Evolutionary conservation across 2,797 vertebrate species (phyloP), one percentile per base, ranked within the genome.

Genomic region (Scyliorhinus canicula): DNA sequence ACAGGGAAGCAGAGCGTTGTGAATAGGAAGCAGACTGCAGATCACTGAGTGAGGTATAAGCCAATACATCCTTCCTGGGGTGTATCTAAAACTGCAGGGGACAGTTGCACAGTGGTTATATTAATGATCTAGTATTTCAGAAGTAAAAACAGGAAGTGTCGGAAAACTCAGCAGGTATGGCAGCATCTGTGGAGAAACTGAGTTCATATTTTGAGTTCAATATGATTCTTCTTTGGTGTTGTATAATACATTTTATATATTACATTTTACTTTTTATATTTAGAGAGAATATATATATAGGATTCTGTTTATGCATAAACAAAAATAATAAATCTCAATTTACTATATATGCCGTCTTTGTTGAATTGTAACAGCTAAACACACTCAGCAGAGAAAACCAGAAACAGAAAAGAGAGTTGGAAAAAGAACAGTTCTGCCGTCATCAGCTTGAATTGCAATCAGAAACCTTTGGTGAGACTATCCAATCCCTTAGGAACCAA

Each of bases 381-480:
- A 95, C 96, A 95, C 96, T 97, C 95, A 96, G 96, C 88, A 90
- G 95, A 95, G 97, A 98, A 96, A 97, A 97, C 95, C 95, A 96
- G 95, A 95, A 65, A 77, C 95, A 97, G 96, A 96, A 96, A 96
- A 95, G 96, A 96, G 96, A 96, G 96, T 96, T 97, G 95, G 96
- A 97, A 95, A 96, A 97, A 95, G 96, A 97, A 95, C 96, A 96
- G 96, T 96, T 96, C 95, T 88, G 95, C 71, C 95, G 95, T 88
- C 95, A 95, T 95, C 95, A 96, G 95, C 95, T 95, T 95, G 96
- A 97, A 95, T 79, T 95, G 55, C 95, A 96, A 79, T 95, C 96
- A 96, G 86, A 88, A 95, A 95, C 24, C 0, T 95, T 52, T 35
- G 95, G 95, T 95, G 88, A 95, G 65, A 57, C 84, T 95, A 95